These are phyloP conservation scores for Sylvietta virens DNA, from an alignment of 2,113 vertebrate genomes.

Conservation along the genomic window DNA sequence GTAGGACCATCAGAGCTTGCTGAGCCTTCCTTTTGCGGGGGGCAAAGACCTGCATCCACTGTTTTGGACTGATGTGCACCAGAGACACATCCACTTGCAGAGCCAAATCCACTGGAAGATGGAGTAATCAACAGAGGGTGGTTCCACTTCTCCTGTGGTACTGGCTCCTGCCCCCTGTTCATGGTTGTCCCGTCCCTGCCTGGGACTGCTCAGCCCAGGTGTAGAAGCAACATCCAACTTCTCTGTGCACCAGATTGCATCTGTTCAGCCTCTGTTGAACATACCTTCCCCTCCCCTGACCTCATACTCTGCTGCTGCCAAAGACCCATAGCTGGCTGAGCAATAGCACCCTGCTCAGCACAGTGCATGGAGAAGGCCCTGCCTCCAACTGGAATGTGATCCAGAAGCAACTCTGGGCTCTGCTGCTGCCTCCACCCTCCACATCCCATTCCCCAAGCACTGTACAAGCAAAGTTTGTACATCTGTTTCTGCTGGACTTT, in stretches of 20 bases:
- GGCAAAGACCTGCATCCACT: not conserved
- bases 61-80: not conserved
- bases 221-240: not conserved
- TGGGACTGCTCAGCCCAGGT: not conserved
- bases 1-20: not conserved
- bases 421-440: not conserved
- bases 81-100: not conserved
- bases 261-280: not conserved
- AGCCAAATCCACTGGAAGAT: not conserved
- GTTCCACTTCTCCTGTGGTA: not conserved
- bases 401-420: not conserved
- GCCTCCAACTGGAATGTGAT: not conserved
- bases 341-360: not conserved
- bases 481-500: not conserved
- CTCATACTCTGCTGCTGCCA: not conserved
- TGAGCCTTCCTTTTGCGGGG: not conserved
- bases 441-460: not conserved
- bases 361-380: not conserved
- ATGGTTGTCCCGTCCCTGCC: not conserved
- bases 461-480: not conserved
- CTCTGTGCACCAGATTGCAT: not conserved
- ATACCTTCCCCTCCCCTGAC: not conserved
- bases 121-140: not conserved
- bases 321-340: not conserved
- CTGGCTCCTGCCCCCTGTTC: not conserved